phyloP scores from a whole-genome alignment of 1,140 invertebrate genomes.

The Platorchestia sp. region DNA sequence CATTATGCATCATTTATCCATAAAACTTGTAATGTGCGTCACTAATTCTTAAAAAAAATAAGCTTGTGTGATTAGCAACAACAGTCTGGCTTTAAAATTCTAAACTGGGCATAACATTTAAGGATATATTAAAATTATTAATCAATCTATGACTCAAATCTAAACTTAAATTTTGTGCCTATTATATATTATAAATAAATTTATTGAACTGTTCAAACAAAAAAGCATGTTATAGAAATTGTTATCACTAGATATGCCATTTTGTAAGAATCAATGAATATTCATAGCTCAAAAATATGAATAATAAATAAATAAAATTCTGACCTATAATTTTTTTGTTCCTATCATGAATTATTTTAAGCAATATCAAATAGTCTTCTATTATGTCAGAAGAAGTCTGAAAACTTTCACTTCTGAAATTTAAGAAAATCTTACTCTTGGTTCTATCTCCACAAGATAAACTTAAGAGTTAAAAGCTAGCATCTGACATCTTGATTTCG shows the following conservation, averaged over 20 bases:
- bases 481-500: not conserved
- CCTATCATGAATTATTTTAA: not conserved
- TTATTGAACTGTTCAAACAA: not conserved
- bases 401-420: not conserved
- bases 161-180: no score
- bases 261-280: not conserved
- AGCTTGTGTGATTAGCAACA: no score
- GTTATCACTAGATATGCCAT: not conserved
- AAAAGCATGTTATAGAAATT: not conserved
- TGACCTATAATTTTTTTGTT: not conserved
- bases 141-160: not conserved
- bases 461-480: not conserved
- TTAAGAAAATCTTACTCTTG: not conserved
- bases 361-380: not conserved
- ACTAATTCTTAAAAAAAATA: no score
- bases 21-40: no score
- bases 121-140: not conserved
- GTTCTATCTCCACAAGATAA: not conserved
- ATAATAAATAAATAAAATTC: not conserved
- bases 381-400: not conserved
- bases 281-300: not conserved
- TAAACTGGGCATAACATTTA: not conserved
- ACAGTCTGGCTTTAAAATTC: not conserved
- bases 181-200: no score
- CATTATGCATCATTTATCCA: no score